Evolutionary conservation across 2,113 vertebrate species (phyloP), one percentile per base, ranked within the genome.

Genomic region (Patagioenas fasciata): DNA sequence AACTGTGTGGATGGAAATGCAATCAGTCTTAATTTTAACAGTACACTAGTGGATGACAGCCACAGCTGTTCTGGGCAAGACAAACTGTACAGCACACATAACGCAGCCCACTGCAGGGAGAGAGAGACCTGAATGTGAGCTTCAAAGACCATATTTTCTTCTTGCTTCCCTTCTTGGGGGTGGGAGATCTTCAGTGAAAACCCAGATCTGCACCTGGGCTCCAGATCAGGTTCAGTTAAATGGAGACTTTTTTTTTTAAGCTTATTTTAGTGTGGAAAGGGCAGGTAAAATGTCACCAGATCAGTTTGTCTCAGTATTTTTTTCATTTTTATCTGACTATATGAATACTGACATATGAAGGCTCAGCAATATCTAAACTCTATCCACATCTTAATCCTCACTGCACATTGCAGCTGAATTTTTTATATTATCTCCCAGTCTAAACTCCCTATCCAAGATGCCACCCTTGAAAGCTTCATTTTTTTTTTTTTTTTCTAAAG

Each of bases 21-120:
- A 77, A 85, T 94, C 81, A 83, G 79, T 93, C 91, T 94, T 91
- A 29, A 94, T 94, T 85, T 83, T 23, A 77, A 31, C 81, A 25
- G 36, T 25, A 20, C 10, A 2, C 81, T 10, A 38, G n/a, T 17
- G 58, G 82, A 26, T 91, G 88, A 82, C 85, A 96, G 66, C 44
- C 78, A 77, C 91, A 94, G 82, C 78, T 95, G 93, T 32, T 96
- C 74, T 77, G 67, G 67, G 79, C 32, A 91, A 50, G 61, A 12
- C 38, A 79, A 53, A 20, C 54, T 77, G 40, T 18, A 19, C 51
- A 81, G 44, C 3, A 1, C 57, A 57, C 26, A 15, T 31, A 56
- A 47, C 0, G 0, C 80, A 80, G 36, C 29, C 62, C 25, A 25
- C 26, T 61, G 83, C 62, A 50, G 64, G 20, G 12, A 93, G 17